These are phyloP conservation scores for Rhagoletis zephyria DNA, from an alignment of 1,140 invertebrate genomes.

Conservation along the genomic window DNA sequence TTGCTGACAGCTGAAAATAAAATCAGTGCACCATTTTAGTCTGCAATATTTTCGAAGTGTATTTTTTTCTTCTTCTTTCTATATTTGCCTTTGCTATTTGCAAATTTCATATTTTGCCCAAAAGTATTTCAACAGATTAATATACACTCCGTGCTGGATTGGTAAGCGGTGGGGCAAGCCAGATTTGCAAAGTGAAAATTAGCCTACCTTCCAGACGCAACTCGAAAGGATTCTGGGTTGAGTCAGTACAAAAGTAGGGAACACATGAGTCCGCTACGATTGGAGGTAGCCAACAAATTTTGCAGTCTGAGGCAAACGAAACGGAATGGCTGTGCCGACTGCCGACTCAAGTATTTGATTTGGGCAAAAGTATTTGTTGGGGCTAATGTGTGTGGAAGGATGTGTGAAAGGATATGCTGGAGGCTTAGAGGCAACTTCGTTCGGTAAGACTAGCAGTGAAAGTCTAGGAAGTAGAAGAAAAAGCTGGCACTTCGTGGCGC, in stretches of 20 bases:
- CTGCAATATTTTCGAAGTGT: not conserved
- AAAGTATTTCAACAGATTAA: constrained; percentile 39
- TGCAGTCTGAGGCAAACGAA: not conserved
- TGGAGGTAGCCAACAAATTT: not conserved
- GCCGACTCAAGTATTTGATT: constrained; percentile 52
- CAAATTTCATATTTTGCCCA: constrained; percentile 10
- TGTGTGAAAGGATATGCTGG: not conserved
- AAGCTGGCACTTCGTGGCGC: no score
- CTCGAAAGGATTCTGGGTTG: not conserved
- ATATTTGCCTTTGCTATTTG: constrained; percentile 28
- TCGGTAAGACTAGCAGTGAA: not conserved
- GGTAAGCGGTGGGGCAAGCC: not conserved
- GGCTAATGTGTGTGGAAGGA: not conserved
- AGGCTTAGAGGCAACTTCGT: not conserved
- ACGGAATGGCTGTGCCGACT: not conserved
- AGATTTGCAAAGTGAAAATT: constrained; percentile 57
- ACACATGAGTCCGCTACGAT: not conserved
- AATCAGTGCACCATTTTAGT: not conserved
- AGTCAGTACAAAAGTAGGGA: not conserved
- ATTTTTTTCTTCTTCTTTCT: not conserved
- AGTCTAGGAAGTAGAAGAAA: not conserved
- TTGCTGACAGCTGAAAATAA: constrained; percentile 19
- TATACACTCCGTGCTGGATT: not conserved
- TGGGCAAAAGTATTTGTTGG: not conserved
- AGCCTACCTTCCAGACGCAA: constrained; percentile 54